phyloP scores from a whole-genome alignment of 2,797 vertebrate species.

The Philypnodon macrostomus region DNA sequence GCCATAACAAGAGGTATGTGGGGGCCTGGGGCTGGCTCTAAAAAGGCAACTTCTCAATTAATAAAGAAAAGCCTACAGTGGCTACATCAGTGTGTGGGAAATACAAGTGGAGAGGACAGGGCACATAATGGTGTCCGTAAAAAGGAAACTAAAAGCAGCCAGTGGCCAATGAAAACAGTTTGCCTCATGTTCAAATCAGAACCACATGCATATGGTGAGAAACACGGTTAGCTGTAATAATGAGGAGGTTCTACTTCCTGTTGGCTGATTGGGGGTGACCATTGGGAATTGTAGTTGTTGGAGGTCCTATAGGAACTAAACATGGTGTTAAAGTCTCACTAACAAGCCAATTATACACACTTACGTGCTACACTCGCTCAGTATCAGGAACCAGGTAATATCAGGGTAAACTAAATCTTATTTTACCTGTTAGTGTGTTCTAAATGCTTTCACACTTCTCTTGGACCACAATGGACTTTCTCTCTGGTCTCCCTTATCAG shows the following conservation, averaged over 20 bases:
- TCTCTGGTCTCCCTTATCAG: too few relatives aligned
- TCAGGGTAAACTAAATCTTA: too few relatives aligned
- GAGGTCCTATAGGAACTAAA: conserved; percentile 37
- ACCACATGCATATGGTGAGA: conserved; percentile 65
- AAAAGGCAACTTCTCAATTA: conserved; percentile 56
- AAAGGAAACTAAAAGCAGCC: conserved; percentile 51
- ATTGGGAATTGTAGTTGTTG: conserved; percentile 30
- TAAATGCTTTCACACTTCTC: not conserved
- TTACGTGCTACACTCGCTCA: too few relatives aligned
- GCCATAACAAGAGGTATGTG: conserved; percentile 40
- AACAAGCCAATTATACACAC: conserved; percentile 11
- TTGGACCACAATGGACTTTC: too few relatives aligned
- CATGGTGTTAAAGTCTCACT: conserved; percentile 5
- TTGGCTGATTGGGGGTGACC: conserved; percentile 51
- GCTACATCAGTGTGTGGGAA: conserved; percentile 55
- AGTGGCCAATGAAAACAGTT: conserved; percentile 70
- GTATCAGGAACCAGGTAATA: too few relatives aligned
- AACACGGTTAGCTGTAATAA: conserved; percentile 48
- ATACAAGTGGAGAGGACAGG: conserved; percentile 49
- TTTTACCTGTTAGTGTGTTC: too few relatives aligned
- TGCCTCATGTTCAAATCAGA: conserved; percentile 73
- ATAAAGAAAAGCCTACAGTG: conserved; percentile 42
- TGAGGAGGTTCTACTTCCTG: conserved; percentile 66
- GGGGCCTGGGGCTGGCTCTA: conserved; percentile 20
- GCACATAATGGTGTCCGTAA: conserved; percentile 57